Evolutionary conservation across 1,140 invertebrate genomes (phyloP), one percentile per base, ranked within the genome.

Genomic region (Dermatophagoides farinae): DNA sequence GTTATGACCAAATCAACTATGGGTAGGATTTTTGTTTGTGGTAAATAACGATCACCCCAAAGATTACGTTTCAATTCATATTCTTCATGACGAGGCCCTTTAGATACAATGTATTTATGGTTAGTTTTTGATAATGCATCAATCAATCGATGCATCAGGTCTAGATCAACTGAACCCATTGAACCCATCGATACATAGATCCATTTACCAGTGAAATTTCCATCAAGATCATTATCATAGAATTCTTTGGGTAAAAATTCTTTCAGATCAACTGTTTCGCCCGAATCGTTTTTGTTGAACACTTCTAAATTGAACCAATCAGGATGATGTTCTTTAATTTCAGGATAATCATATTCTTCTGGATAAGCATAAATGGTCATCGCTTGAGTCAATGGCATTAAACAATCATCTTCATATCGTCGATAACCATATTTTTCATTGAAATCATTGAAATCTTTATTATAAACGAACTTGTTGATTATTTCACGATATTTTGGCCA

Each of bases 1-100:
- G 66, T 67, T n/a, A 70, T 64, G 47, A 70, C 68, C 18, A 69
- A 38, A 62, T 64, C 61, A 20, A 63, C 41, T 1, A 37, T 4
- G 5, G 41, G 46, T 16, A 62, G 41, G 2, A 62, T 39, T 37
- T 63, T n/a, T 14, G 18, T 2, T 22, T 62, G 61, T 10, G 61
- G 62, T 20, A 62, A 40, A 62, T 23, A 50, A 23, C 44, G 38
- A 10, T 62, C 41, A 16, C 61, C 61, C 62, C 62, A 62, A 49
- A 62, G 65, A 37, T 62, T 62, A 11, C 11, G 1, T 1, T 62
- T 11, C 10, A 62, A 39, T 41, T 59, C 31, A 39, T 61, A 61
- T 38, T 39, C 37, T 12, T 40, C 20, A 18, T 41, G 38, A 41
- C 37, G 16, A 5, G 40, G 31, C 2, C 60, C 60, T 38, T 39